phyloP scores from a whole-genome alignment of 2,888 invertebrate genomes.

The Zaprionus lineosus region DNA sequence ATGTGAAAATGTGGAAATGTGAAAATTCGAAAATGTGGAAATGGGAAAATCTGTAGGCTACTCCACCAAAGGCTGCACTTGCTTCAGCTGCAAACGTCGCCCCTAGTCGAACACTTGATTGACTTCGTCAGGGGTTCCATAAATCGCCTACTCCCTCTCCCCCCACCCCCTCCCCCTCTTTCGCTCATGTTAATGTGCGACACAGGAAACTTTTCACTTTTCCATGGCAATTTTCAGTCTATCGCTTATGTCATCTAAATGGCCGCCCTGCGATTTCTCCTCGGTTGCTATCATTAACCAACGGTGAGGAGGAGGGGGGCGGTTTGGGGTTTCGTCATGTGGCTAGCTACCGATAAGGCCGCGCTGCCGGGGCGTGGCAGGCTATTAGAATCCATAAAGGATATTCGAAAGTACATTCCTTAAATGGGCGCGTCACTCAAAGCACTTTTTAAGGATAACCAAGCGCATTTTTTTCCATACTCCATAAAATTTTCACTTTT shows the following conservation, averaged over 20 bases:
- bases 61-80: neutral
- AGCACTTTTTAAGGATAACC: too few relatives aligned
- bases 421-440: neutral
- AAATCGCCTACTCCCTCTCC: constrained; percentile 27
- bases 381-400: constrained; percentile 32
- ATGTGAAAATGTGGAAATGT: too few relatives aligned
- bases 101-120: constrained; percentile 59
- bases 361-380: constrained; percentile 10
- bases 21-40: too few relatives aligned
- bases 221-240: constrained; percentile 71
- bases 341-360: constrained; percentile 28
- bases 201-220: constrained; percentile 61
- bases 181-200: constrained; percentile 68
- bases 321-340: constrained; percentile 9
- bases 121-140: constrained; percentile 52
- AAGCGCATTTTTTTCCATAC: too few relatives aligned
- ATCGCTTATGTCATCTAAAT: constrained; percentile 77
- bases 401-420: constrained; percentile 1
- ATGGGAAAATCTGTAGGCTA: constrained; percentile 22
- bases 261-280: constrained; percentile 66
- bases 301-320: too few relatives aligned
- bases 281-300: constrained; percentile 47
- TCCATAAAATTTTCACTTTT: too few relatives aligned
- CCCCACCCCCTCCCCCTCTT: neutral
- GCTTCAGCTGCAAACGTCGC: neutral